Base-by-base conservation (phyloP, 2,888 invertebrate genomes). In the Mythimna vitellina region DNA sequence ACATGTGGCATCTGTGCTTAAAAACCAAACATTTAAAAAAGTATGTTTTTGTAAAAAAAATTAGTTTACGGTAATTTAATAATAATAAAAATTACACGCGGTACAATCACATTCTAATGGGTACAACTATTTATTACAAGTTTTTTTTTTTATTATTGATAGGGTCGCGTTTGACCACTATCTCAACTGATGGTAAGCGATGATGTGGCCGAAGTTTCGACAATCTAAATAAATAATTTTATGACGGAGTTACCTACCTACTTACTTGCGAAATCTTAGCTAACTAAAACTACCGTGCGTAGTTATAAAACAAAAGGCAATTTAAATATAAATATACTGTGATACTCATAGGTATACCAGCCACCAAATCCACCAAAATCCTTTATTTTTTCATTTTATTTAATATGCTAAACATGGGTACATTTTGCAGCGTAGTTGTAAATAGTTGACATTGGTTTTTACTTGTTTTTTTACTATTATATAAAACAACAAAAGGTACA, bases 361-460 rank as follows among this genome's bases (percentile, higher is more conserved):
- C 42, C 6, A 32, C 14, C 17, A 70, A 70, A n/a, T 29, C 14
- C 63, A 35, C 32, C 25, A 10, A 42, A 56, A 42, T 53, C 64
- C 56, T 72, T 76, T 76, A 17, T 35, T 56, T 71, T 61, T 58
- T 25, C 3, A 42, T 66, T 58, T 17, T 8, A 53, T 51, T 54
- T 32, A 42, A 12, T 54, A 49, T 22, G 3, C 20, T 35, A 10
- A 73, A 63, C 22, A 46, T 17, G 38, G 42, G 14, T 42, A 14
- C 29, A 56, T 38, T 60, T 56, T 65, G 53, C 20, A 49, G 35
- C n/a, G 38, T 25, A 57, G 53, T 42, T 42, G 42, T 42, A 42
- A 42, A 42, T 42, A 42, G 42, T 69, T 69, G 53, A 22, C 65
- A 78, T 80, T 69, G 63, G 10, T 61, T 78, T 78, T 60, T 46